These are phyloP conservation scores for Nemurella pictetii DNA, from an alignment of 2,888 invertebrate species.

Conservation along the genomic window DNA sequence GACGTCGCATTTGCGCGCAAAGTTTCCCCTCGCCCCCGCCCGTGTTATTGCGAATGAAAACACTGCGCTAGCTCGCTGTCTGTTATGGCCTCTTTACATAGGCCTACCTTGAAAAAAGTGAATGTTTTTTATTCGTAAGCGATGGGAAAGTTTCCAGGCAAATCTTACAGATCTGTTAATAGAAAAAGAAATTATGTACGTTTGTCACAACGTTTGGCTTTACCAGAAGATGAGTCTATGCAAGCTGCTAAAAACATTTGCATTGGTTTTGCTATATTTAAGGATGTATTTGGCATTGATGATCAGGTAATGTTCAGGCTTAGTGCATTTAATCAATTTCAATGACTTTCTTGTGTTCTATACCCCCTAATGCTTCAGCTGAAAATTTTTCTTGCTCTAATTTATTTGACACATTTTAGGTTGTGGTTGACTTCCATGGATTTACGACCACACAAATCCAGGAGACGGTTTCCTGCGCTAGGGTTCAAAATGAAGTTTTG, in stretches of 20 bases:
- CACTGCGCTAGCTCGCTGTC: slow-evolving; percentile 31
- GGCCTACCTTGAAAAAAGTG: slow-evolving; percentile 31
- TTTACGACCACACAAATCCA: neutral
- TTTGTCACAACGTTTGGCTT: slow-evolving; percentile 62
- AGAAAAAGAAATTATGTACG: slow-evolving; percentile 79
- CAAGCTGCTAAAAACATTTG: slow-evolving; percentile 56
- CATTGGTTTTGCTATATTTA: slow-evolving; percentile 53
- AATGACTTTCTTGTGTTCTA: neutral
- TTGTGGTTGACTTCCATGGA: neutral
- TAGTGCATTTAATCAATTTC: neutral
- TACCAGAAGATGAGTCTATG: slow-evolving; percentile 55
- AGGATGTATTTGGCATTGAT: slow-evolving; percentile 51
- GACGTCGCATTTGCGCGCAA: slow-evolving; percentile 27
- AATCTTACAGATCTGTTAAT: slow-evolving; percentile 84
- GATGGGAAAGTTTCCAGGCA: slow-evolving; percentile 87
- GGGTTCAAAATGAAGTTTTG: neutral
- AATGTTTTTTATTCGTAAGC: slow-evolving; percentile 43
- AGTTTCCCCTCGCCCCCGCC: slow-evolving; percentile 9
- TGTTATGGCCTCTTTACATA: slow-evolving; percentile 44
- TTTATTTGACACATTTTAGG: neutral
- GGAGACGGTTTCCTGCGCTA: neutral
- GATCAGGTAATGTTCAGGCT: slow-evolving; percentile 48
- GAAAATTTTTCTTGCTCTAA: neutral
- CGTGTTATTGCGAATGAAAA: slow-evolving; percentile 37
- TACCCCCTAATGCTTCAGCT: neutral